Base-by-base conservation (phyloP, 2,888 invertebrate species). In the Crocallis elinguaria region DNA sequence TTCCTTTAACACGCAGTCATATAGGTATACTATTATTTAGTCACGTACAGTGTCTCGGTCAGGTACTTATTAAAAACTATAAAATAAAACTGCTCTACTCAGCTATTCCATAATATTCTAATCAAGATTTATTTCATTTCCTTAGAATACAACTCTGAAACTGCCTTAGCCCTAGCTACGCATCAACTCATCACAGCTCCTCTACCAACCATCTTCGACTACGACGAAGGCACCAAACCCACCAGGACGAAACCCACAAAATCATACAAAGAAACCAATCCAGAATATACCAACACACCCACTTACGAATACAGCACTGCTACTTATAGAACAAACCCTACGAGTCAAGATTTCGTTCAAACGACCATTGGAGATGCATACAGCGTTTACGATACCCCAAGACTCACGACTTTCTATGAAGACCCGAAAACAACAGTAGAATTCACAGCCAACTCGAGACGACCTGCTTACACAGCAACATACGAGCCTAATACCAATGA, bases 121-220 rank as follows among this genome's bases (percentile, higher is more conserved):
- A 36, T 12, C 23, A n/a, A n/a, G n/a, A n/a, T n/a, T n/a, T n/a
- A n/a, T n/a, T 46, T 49, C 37, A 14, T 53, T 50, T 57, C 66
- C 62, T 17, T 78, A 92, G 91, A 86, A 57, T 75, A 81, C 61
- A 83, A 69, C 58, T 78, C 85, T 14, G 91, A 92, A 72, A 89
- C 91, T 4, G 90, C 88, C 0, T 70, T 92, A 39, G 92, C 92
- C 1, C 73, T 92, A 55, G 92, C 90, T 7, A 86, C 90, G 4
- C 90, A 92, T 66, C 87, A 92, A 62, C 83, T 92, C 3, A 69
- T 91, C 17, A 79, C 86, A 8, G 92, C 92, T 3, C 92, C 92
- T 0, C 64, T 91, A 23, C 92, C 92, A 1, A 79, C 74, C 60
- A 72, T 82, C 25, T 77, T 79, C 1, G 79, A 80, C 49, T 87